phyloP scores from a whole-genome alignment of 2,797 vertebrate species.

The Phrynocephalus guinanensis region DNA sequence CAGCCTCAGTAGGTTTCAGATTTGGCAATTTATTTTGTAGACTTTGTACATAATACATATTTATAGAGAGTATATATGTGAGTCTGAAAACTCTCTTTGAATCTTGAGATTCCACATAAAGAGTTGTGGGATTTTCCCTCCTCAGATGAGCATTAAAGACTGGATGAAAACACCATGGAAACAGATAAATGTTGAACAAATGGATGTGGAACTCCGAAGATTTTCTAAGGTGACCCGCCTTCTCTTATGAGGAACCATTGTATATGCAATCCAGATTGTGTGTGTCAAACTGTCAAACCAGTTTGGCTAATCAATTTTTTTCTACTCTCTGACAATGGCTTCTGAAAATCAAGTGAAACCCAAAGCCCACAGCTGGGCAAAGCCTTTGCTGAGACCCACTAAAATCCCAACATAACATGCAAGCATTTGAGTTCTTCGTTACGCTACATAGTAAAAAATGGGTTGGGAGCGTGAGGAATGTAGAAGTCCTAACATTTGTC shows the following conservation, averaged over 20 bases:
- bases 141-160: conserved; percentile 85
- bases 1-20: conserved; percentile 51
- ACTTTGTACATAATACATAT: conserved; percentile 59
- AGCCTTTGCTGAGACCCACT: too few relatives aligned
- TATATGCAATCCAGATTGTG: conserved; percentile 46
- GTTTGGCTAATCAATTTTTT: background rate
- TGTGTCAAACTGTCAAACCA: background rate
- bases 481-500: too few relatives aligned
- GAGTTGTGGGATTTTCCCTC: conserved; percentile 55
- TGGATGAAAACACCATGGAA: conserved; percentile 90
- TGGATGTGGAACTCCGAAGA: conserved; percentile 88
- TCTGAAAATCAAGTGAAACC: background rate
- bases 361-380: background rate
- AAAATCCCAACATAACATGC: too few relatives aligned
- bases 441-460: too few relatives aligned
- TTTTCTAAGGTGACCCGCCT: conserved; percentile 82
- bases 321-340: background rate
- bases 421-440: too few relatives aligned
- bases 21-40: conserved; percentile 39
- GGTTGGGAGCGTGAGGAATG: too few relatives aligned
- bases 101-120: conserved; percentile 34
- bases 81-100: conserved; percentile 50
- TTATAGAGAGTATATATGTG: conserved; percentile 57
- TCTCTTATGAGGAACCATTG: conserved; percentile 56
- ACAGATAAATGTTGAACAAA: conserved; percentile 90